Base-by-base conservation (phyloP, 2,888 invertebrate species). In the Rhagonycha lutea region DNA sequence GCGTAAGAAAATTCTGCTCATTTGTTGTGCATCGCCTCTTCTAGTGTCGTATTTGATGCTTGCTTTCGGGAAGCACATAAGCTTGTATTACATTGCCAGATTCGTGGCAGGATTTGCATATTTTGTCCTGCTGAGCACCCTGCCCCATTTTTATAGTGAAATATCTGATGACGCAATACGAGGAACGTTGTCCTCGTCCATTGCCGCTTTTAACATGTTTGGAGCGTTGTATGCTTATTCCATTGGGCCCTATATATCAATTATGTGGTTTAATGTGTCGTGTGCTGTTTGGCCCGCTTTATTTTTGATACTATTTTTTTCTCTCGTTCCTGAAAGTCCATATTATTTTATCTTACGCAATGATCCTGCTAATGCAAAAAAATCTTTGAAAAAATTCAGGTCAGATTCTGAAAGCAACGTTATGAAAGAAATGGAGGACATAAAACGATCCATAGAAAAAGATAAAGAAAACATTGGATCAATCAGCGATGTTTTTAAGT, bases 321-420 rank as follows among this genome's bases (percentile, higher is more conserved):
- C 92, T 83, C 91, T 92, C 79, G 93, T 95, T 90, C 96, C 96
- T 0, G 97, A 97, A 84, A 93, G 95, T 0, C 97, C 97, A 0
- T 91, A 93, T 76, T 94, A 91, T 82, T 89, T 92, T 60, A 87
- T 95, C 0, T 87, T 88, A 28, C 90, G 92, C 86, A 91, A 92
- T 61, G 87, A 89, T 73, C 86, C 86, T 0, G 88, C 90, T 0
- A 91, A 92, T 0, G 96, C 96, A 0, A 87, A 92, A 0, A 85
- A 88, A 0, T 89, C 94, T 5, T 86, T 97, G 78, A 88, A 91
- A 47, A 92, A 90, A 80, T 89, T 97, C 11, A 90, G 96, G 0
- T 91, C 93, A 0, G 90, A 90, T 74, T 89, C 91, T 0, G 85
- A 87, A 0, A 87, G 89, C 0, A 91, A 89, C 0, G 92, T 94